Evolutionary conservation across 2,797 vertebrate species (phyloP).

Genomic region (Martes flavigula): DNA sequence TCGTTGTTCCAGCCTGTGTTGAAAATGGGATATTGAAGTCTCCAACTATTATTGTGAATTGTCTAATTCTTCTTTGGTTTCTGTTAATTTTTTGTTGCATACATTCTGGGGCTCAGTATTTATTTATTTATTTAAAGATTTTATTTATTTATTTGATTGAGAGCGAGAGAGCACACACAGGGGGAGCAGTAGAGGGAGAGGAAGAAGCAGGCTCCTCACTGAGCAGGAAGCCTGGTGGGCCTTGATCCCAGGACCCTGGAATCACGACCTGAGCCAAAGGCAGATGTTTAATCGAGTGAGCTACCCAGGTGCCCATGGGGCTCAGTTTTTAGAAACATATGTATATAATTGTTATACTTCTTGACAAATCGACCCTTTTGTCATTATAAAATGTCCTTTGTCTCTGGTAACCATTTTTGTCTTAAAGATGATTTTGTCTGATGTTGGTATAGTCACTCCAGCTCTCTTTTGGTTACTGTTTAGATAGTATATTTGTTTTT

Average conservation of each 20-base stretch:
- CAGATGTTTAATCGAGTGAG: too few relatives aligned
- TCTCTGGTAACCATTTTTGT: constrained; percentile 15
- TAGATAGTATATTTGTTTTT: neutral
- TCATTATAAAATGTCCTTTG: neutral
- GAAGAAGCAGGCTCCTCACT: too few relatives aligned
- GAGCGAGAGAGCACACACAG: too few relatives aligned
- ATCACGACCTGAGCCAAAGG: too few relatives aligned
- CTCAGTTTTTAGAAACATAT: neutral
- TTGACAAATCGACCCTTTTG: neutral
- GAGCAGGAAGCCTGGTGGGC: too few relatives aligned
- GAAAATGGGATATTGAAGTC: neutral
- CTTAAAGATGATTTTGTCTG: neutral
- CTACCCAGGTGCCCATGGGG: neutral
- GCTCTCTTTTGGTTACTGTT: neutral
- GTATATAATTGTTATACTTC: neutral
- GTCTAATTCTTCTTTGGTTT: neutral
- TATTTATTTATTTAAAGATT: too few relatives aligned
- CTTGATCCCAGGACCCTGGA: too few relatives aligned
- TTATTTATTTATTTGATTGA: too few relatives aligned
- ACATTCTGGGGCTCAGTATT: neutral
- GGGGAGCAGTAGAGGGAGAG: too few relatives aligned
- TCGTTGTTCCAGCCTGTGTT: neutral
- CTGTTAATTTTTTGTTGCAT: neutral
- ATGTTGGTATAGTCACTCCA: neutral
- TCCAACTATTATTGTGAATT: neutral